Evolutionary conservation across 2,113 vertebrate genomes (phyloP).

Genomic region (Tetraodon nigroviridis): DNA sequence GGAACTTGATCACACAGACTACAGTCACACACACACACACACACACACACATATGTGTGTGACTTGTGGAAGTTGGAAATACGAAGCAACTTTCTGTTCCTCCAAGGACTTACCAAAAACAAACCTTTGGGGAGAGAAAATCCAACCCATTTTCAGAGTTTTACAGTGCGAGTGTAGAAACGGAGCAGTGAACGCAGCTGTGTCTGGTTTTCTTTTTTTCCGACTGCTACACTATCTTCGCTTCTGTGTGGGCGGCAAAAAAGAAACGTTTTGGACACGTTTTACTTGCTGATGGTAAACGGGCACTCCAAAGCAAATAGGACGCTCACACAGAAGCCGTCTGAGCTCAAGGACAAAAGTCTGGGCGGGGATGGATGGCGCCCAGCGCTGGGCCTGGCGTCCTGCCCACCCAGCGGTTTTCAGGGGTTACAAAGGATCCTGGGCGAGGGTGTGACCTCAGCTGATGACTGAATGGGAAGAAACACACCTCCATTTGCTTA

Average conservation of each 20-base stretch:
- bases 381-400: conserved; percentile 41
- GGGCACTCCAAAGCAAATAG: conserved; percentile 16
- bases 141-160: neutral
- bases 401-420: conserved; percentile 45
- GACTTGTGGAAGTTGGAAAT: no score
- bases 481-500: conserved; percentile 4
- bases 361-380: conserved; percentile 21
- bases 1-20: no score
- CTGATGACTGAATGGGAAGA: conserved; percentile 9
- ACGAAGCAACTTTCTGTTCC: conserved; percentile 4
- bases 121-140: neutral
- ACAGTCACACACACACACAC: no score
- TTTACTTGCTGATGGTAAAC: conserved; percentile 39
- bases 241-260: neutral
- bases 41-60: no score
- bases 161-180: neutral
- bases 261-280: conserved; percentile 35
- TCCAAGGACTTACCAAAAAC: conserved; percentile 1
- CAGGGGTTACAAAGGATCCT: conserved; percentile 21
- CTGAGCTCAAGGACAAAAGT: conserved; percentile 28
- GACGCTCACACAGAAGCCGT: conserved; percentile 31
- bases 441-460: neutral
- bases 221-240: conserved; percentile 1
- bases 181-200: neutral
- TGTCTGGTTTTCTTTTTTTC: conserved; percentile 1